These are phyloP conservation scores for Eumaeus atala DNA, from an alignment of 1,140 invertebrate genomes.

Conservation along the genomic window DNA sequence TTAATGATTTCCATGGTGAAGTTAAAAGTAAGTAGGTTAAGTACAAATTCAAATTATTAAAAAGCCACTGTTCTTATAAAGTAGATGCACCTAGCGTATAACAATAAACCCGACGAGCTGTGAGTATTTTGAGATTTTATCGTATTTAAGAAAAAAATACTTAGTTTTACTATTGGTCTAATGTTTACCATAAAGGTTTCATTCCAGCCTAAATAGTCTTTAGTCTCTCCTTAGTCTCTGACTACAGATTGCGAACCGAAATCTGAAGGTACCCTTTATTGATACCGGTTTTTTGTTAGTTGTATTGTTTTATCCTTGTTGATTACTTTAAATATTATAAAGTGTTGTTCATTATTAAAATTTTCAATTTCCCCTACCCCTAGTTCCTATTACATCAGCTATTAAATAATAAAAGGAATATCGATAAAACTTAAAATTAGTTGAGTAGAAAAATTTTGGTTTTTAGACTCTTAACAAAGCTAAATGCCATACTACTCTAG, in stretches of 20 bases:
- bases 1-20: slow-evolving; percentile 51
- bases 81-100: slow-evolving; percentile 72
- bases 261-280: slow-evolving; percentile 1
- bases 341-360: slow-evolving; percentile 28
- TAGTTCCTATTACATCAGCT: slow-evolving; percentile 59
- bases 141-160: slow-evolving; percentile 68
- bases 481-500: slow-evolving; percentile 67
- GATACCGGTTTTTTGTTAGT: slow-evolving; percentile 3
- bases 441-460: slow-evolving; percentile 52
- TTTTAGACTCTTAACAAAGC: slow-evolving; percentile 61
- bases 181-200: slow-evolving; percentile 57
- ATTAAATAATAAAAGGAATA: slow-evolving; percentile 48
- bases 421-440: slow-evolving; percentile 52
- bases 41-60: slow-evolving; percentile 74
- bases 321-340: slow-evolving; percentile 20
- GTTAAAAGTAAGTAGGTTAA: slow-evolving; percentile 67
- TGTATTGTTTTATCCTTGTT: slow-evolving; percentile 14
- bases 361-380: slow-evolving; percentile 40
- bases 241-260: slow-evolving; percentile 4
- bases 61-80: slow-evolving; percentile 72
- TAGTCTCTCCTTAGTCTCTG: slow-evolving; percentile 44
- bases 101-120: slow-evolving; percentile 73
- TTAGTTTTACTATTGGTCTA: slow-evolving; percentile 66
- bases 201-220: slow-evolving; percentile 68
- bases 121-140: slow-evolving; percentile 74